Percentiles rank a stretch among this genome's conserved stretches.
These are phyloP conservation scores for Coremacera marginata DNA, from an alignment of 2,888 invertebrate genomes.

Conservation along the genomic window DNA sequence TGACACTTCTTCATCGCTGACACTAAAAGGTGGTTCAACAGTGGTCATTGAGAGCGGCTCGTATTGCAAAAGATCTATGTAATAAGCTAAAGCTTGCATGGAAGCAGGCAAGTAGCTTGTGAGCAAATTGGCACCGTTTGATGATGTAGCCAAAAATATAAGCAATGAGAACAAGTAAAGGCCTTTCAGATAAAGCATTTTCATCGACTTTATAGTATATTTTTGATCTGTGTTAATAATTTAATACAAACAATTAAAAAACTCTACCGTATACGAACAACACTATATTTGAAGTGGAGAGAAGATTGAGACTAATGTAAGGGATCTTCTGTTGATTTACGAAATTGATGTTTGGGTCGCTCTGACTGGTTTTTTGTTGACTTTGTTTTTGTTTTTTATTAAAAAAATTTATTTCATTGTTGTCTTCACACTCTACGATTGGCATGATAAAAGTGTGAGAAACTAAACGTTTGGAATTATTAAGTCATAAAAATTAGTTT, in stretches of 20 bases:
- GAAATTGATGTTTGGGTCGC: neutral
- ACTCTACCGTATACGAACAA: neutral
- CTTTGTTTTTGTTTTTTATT: neutral
- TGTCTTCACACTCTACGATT: neutral
- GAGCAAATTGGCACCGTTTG: slow-evolving; percentile 54
- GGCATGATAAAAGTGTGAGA: neutral
- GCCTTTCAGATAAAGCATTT: neutral
- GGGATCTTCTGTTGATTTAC: slow-evolving; percentile 3
- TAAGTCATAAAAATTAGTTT: no score
- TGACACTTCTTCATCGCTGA: slow-evolving; percentile 45
- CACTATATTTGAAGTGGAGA: slow-evolving; percentile 26
- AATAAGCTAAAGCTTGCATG: slow-evolving; percentile 69
- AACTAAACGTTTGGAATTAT: neutral
- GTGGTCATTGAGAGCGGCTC: slow-evolving; percentile 65
- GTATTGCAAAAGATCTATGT: slow-evolving; percentile 67
- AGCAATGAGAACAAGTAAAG: neutral
- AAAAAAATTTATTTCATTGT: neutral
- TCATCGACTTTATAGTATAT: neutral
- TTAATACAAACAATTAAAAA: neutral
- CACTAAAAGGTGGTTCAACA: slow-evolving; percentile 66
- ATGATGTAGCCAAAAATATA: neutral
- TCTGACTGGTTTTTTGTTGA: slow-evolving; percentile 25
- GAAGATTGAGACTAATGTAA: slow-evolving; percentile 27
- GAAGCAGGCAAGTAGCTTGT: slow-evolving; percentile 67
- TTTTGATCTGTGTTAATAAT: neutral